phyloP scores from a whole-genome alignment of 2,888 invertebrate genomes.

The Autographa gamma region DNA sequence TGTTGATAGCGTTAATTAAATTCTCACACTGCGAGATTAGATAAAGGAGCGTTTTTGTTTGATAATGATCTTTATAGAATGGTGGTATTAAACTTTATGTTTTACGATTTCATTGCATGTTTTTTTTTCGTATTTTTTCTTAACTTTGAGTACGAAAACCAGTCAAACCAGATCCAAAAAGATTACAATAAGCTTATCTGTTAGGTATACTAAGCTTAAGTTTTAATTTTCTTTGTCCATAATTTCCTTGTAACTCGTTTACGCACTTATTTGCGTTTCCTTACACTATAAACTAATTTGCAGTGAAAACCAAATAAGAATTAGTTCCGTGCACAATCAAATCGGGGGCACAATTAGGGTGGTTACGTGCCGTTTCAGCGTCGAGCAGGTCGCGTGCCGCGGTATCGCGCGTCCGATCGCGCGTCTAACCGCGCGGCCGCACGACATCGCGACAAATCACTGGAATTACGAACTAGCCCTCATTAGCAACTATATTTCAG shows the following conservation, averaged over 20 bases:
- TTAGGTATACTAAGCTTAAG: too few relatives aligned
- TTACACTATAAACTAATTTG: conserved; percentile 16
- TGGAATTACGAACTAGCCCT: conserved; percentile 75
- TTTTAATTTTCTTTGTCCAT: not conserved
- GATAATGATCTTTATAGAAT: conserved; percentile 16
- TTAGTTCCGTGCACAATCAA: conserved; percentile 61
- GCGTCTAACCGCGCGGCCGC: conserved; percentile 51
- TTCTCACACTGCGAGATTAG: conserved; percentile 60
- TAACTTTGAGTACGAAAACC: too few relatives aligned
- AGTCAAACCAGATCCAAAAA: too few relatives aligned
- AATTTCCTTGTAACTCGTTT: not conserved
- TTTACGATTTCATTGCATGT: conserved; percentile 7
- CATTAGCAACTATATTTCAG: conserved; percentile 79
- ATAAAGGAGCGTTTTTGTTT: conserved; percentile 35
- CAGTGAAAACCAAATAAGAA: conserved; percentile 63
- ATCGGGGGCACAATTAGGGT: conserved; percentile 63
- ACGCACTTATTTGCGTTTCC: not conserved
- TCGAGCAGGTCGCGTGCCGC: conserved; percentile 58
- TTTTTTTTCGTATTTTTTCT: not conserved
- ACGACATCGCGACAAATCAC: conserved; percentile 81
- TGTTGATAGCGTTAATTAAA: conserved; percentile 62
- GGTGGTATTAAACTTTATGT: conserved; percentile 27
- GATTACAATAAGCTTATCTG: too few relatives aligned
- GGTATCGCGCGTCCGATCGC: conserved; percentile 54
- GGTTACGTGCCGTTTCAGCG: conserved; percentile 55